Percentiles rank a stretch among this genome's conserved stretches.
Conservation (phyloP, 64 coral and sea anemone species). For the Pocillopora damicornis region DNA sequence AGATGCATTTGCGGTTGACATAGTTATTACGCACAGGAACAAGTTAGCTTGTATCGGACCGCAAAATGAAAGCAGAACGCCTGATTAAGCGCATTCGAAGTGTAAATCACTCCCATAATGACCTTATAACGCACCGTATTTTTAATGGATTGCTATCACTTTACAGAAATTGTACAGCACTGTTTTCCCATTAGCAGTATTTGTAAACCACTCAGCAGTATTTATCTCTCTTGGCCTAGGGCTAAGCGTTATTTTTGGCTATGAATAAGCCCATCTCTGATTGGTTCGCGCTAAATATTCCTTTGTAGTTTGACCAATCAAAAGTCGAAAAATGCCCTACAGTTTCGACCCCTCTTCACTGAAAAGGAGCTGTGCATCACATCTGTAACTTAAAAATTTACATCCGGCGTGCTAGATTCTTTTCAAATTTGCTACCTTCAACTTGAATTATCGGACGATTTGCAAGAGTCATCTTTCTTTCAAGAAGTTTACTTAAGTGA, state of each 20-base stretch:
- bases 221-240: neutral
- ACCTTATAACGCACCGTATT: no score
- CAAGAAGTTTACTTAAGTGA: constrained; percentile 3
- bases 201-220: neutral
- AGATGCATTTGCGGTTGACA: no score
- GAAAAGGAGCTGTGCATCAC: neutral
- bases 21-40: no score
- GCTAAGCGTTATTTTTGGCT: neutral
- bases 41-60: no score
- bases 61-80: no score
- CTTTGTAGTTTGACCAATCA: constrained; percentile 5
- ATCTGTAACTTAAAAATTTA: neutral
- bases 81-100: no score
- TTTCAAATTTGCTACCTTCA: neutral
- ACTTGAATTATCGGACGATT: neutral
- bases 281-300: neutral
- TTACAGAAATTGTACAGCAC: neutral
- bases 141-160: neutral
- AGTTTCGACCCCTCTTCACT: neutral
- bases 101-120: no score
- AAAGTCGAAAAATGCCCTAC: neutral
- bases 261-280: neutral
- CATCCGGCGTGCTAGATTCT: neutral
- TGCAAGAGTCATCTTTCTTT: neutral
- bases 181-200: neutral